phyloP scores from a whole-genome alignment of 2,113 vertebrate species.

The Oenanthe melanoleuca region DNA sequence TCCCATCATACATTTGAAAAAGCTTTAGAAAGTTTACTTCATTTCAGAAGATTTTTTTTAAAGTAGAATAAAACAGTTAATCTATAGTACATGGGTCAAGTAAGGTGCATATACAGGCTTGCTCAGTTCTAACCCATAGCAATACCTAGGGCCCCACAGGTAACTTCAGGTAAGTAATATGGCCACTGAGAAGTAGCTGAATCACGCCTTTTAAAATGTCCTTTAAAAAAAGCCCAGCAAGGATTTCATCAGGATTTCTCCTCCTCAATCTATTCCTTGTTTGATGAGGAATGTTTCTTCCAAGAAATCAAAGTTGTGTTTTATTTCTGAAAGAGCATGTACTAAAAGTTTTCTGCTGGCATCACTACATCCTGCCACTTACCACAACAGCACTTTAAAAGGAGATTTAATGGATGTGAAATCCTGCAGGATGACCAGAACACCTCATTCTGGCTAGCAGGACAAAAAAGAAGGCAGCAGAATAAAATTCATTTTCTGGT shows the following conservation, averaged over 20 bases:
- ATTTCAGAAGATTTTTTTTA: neutral
- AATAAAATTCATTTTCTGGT: neutral
- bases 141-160: neutral
- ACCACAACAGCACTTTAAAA: neutral
- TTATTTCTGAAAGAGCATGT: neutral
- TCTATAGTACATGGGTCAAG: neutral
- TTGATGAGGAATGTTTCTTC: neutral
- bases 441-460: neutral
- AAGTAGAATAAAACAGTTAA: neutral
- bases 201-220: neutral
- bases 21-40: neutral
- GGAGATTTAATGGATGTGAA: neutral
- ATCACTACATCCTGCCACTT: neutral
- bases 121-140: neutral
- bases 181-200: neutral
- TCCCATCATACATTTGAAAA: neutral
- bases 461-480: neutral
- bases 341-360: neutral
- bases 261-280: neutral
- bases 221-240: neutral
- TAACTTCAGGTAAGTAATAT: neutral
- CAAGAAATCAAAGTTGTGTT: neutral
- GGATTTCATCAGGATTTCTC: neutral
- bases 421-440: neutral
- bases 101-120: neutral